phyloP scores from a whole-genome alignment of 2,797 vertebrate genomes.

The Arrhamphus sclerolepis region DNA sequence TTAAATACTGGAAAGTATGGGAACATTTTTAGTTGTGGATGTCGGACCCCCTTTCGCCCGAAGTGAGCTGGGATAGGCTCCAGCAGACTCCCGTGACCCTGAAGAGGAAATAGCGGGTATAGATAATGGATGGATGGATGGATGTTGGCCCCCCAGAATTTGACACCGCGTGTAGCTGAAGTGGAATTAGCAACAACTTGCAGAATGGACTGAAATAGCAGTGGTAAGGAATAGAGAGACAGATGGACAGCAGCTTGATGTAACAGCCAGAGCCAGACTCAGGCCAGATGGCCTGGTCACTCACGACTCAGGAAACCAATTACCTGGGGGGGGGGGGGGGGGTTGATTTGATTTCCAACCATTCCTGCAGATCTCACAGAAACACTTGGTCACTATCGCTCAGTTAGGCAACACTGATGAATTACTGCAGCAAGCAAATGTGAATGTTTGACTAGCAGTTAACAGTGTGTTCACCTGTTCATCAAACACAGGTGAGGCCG shows the following conservation, averaged over 20 bases:
- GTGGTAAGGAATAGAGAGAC: slow-evolving; percentile 48
- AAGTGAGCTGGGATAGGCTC: too few species aligned
- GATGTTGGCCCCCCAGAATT: slow-evolving; percentile 42
- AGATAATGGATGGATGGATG: too few species aligned
- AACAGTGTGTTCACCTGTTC: slow-evolving; percentile 19
- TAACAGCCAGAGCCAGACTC: slow-evolving; percentile 26
- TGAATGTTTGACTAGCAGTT: slow-evolving; percentile 7
- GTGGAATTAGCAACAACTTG: slow-evolving; percentile 66
- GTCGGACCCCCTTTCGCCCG: too few species aligned
- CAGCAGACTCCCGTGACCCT: too few species aligned
- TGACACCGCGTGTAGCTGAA: slow-evolving; percentile 64
- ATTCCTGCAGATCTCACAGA: neutral
- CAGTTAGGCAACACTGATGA: neutral
- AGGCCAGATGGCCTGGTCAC: slow-evolving; percentile 51
- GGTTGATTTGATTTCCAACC: slow-evolving; percentile 9
- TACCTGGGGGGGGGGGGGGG: neutral
- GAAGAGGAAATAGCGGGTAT: too few species aligned
- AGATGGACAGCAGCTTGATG: slow-evolving; percentile 49
- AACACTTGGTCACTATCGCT: neutral
- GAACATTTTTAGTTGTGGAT: too few species aligned
- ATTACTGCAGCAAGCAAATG: neutral
- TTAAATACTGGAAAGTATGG: too few species aligned
- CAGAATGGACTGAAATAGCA: slow-evolving; percentile 69
- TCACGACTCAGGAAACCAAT: slow-evolving; percentile 29
- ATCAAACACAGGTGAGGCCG: slow-evolving; percentile 64